phyloP scores from a whole-genome alignment of 2,113 vertebrate species.

The Hyaena hyaena region DNA sequence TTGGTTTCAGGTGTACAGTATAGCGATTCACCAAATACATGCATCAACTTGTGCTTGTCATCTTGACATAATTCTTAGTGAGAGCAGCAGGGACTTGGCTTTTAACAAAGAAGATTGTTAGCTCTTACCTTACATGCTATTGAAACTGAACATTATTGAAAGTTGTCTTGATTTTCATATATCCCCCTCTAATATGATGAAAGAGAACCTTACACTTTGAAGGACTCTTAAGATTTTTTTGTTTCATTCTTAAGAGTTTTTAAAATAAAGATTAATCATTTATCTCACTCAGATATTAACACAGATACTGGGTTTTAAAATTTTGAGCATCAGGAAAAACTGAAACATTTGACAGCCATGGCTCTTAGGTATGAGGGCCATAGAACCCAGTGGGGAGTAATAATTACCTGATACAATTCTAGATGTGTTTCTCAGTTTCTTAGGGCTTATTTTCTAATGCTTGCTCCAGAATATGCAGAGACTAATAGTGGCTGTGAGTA shows the following conservation, averaged over 20 bases:
- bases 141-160: constrained; percentile 16
- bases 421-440: not conserved
- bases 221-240: not conserved
- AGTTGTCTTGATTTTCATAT: constrained; percentile 1
- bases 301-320: constrained; percentile 20
- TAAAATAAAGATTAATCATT: not conserved
- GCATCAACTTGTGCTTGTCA: not conserved
- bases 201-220: not conserved
- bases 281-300: not conserved
- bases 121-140: not conserved
- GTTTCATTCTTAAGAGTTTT: constrained; percentile 36
- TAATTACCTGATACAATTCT: not conserved
- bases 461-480: not conserved
- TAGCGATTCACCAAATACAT: not conserved
- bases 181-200: not conserved
- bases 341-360: not conserved
- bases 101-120: not conserved
- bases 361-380: not conserved
- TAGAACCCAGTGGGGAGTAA: not conserved
- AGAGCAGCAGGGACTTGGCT: not conserved
- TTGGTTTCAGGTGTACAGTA: not conserved
- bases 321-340: not conserved
- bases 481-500: not conserved
- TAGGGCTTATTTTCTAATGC: not conserved
- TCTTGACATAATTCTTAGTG: constrained; percentile 32